Base-by-base conservation (phyloP, 2,888 invertebrate species). In the Blastobasis adustella region DNA sequence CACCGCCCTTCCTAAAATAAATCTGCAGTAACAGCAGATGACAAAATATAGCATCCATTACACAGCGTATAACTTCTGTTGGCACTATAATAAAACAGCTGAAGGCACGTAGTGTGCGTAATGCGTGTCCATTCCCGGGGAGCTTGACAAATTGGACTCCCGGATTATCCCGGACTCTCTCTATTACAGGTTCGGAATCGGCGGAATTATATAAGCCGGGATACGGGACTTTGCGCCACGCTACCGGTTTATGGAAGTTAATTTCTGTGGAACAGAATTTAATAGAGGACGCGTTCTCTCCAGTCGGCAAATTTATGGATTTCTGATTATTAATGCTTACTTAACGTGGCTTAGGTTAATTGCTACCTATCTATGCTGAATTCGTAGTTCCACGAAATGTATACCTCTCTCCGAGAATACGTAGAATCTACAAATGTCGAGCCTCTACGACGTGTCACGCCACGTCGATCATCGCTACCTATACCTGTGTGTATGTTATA, bases 91-190 rank as follows among this genome's bases (percentile, higher is more conserved):
- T 46, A 56, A 51, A 57, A 56, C 54, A 49, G 47, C 23, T 23
- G 23, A 23, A 23, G 23, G 23, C 54, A 54, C 23, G 23, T 23
- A 23, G 23, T 47, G 56, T 58, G 50, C 65, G 54, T 59, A 61
- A 55, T 59, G 65, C 56, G 60, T 53, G 61, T 57, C 63, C 61
- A 57, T 64, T 59, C 58, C 52, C 55, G 48, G 57, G 59, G 62
- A 71, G 72, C 74, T 69, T 76, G 79, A 82, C 76, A 81, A 82
- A 82, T 82, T 76, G 79, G 67, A 66, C 65, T 63, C 60, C 60
- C 56, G 74, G 80, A 80, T 82, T 76, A 81, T 76, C 76, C 75
- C 54, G 59, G 66, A 64, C 63, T 66, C 58, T 61, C 62, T 68
- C 58, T 65, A 72, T 69, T 71, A 69, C 67, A 62, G 63, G 60